A percentile compares a stretch with the other conserved stretches of the same genome.
Conservation (phyloP, 2,113 vertebrate species). For the Pelodiscus sinensis region DNA sequence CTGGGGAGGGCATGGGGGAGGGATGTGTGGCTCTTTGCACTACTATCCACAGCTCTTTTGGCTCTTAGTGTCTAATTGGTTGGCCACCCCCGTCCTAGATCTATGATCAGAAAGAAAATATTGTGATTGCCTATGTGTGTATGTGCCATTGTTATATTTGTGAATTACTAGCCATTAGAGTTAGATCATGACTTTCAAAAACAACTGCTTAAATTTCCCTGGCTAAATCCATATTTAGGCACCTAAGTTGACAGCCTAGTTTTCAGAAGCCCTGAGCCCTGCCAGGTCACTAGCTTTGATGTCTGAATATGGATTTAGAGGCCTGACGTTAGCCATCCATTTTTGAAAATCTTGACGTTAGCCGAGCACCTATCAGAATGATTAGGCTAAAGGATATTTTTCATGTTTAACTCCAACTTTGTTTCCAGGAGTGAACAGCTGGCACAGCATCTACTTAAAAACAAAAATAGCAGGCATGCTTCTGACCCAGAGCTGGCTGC, state of each 20-base stretch:
- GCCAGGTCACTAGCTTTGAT: not conserved
- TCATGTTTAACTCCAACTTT: constrained; percentile 47
- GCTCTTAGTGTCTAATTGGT: no score
- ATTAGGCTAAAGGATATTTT: constrained; percentile 49
- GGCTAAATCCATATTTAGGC: not conserved
- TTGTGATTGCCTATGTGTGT: not conserved
- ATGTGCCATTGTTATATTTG: not conserved
- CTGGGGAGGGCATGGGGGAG: no score
- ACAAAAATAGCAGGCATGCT: constrained; percentile 45
- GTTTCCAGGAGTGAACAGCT: not conserved
- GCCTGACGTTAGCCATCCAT: constrained; percentile 6
- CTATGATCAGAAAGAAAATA: not conserved
- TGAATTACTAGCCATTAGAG: not conserved
- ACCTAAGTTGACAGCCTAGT: not conserved
- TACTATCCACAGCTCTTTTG: no score
- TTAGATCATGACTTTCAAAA: not conserved
- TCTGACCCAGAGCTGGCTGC: constrained; percentile 46
- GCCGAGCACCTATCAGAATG: constrained; percentile 41
- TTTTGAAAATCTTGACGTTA: constrained; percentile 43
- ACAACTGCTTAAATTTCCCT: not conserved
- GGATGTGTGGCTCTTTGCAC: no score
- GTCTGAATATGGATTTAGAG: not conserved
- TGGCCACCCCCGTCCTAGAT: not conserved
- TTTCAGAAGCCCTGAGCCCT: not conserved
- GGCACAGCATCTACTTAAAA: constrained; percentile 33